Conservation (phyloP, 2,888 invertebrate species). For the Drosophila barbarae region DNA sequence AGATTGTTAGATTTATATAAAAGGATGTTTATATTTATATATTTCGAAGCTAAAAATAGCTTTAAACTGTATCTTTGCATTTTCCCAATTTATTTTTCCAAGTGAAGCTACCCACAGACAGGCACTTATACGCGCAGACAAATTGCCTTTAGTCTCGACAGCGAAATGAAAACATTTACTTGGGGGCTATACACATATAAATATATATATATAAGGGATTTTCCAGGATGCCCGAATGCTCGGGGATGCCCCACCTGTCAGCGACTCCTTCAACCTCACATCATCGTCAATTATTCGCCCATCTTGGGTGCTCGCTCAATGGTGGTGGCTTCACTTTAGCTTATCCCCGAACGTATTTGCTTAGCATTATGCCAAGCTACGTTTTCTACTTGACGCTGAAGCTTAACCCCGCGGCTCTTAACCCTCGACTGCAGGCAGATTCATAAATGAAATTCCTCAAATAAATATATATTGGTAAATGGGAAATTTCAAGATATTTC, state of each 20-base stretch:
- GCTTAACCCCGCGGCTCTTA: constrained; percentile 38
- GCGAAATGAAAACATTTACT: constrained; percentile 64
- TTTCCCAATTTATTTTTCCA: not conserved
- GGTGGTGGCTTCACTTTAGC: constrained; percentile 13
- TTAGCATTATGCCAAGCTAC: constrained; percentile 58
- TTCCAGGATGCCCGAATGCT: not conserved
- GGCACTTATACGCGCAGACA: constrained; percentile 31
- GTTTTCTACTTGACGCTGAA: not conserved
- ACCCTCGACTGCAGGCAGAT: constrained; percentile 51
- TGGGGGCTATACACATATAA: constrained; percentile 5
- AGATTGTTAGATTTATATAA: no score
- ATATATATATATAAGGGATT: constrained; percentile 3
- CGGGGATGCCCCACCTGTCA: constrained; percentile 62
- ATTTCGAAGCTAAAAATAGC: no score
- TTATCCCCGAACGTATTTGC: constrained; percentile 51
- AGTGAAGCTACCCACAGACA: constrained; percentile 16
- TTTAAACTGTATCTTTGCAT: not conserved
- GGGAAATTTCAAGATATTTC: constrained; percentile 11
- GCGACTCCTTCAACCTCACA: constrained; percentile 21
- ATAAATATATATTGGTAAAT: constrained; percentile 67
- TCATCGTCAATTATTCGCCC: constrained; percentile 63
- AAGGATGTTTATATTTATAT: no score
- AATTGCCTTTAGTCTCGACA: constrained; percentile 41
- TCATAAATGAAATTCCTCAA: constrained; percentile 71
- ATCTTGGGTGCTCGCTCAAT: constrained; percentile 28